phyloP scores from a whole-genome alignment of 2,888 invertebrate species.

The Colostygia pectinataria region DNA sequence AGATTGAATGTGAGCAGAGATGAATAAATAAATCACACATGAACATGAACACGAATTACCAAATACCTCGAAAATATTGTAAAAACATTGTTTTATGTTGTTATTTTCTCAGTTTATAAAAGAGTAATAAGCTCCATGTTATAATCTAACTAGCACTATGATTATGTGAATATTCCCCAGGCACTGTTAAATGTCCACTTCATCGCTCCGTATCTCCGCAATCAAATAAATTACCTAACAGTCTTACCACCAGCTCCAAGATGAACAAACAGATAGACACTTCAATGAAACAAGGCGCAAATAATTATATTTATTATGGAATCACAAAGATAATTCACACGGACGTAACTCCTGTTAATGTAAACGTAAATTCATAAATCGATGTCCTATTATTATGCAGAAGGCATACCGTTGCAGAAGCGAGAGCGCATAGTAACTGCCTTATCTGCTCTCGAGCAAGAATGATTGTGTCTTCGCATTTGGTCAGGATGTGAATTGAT shows the following conservation, averaged over 20 bases:
- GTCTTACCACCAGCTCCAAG: slow-evolving; percentile 16
- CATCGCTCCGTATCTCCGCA: slow-evolving; percentile 15
- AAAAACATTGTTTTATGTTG: no score
- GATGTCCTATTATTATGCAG: slow-evolving; percentile 27
- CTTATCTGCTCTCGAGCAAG: no score
- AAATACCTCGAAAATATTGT: no score
- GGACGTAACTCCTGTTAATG: slow-evolving; percentile 28
- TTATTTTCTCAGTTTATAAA: no score
- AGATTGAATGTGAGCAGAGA: slow-evolving; percentile 23
- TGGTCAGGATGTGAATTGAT: no score
- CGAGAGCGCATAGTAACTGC: not conserved
- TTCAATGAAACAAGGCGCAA: slow-evolving; percentile 26
- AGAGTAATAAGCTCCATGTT: no score
- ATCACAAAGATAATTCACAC: slow-evolving; percentile 26
- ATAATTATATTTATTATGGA: slow-evolving; percentile 32
- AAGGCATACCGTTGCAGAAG: slow-evolving; percentile 1
- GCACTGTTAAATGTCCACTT: slow-evolving; percentile 15
- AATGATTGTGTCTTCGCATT: no score
- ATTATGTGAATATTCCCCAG: slow-evolving; percentile 13
- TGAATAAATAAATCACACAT: slow-evolving; percentile 4
- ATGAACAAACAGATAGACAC: slow-evolving; percentile 15
- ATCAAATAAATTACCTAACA: slow-evolving; percentile 15
- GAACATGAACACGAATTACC: no score
- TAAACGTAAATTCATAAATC: slow-evolving; percentile 31
- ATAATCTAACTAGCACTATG: not conserved